Evolutionary conservation across 1,140 invertebrate genomes (phyloP), one percentile per base, ranked within the genome.

Genomic region (Cyphomyrmex costatus): DNA sequence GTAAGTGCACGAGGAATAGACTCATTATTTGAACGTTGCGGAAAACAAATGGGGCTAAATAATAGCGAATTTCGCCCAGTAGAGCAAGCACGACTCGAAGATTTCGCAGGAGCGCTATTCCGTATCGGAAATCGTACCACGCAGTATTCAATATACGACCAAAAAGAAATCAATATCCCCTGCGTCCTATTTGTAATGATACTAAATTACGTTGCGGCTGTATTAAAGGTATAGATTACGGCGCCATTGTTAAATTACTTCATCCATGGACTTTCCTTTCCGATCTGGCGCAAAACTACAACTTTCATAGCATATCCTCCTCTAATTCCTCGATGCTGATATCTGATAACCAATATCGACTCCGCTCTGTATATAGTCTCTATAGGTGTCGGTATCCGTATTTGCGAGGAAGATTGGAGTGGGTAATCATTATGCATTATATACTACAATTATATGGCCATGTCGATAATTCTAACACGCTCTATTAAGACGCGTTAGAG

Each of bases 211-310:
- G 33, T 46, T 83, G 42, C 68, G 49, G 24, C 36, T 63, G 42
- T 66, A 63, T 63, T 27, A 63, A 33, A 76, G 58, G 56, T 76
- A 85, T 85, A 85, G 30, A 63, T 85, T 78, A 53, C 73, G 16
- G 27, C 21, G 60, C 27, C 27, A 85, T 53, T 85, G 61, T 85
- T 78, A 56, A 77, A 78, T 78, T 85, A 85, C 73, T 85, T 85
- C 3, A 24, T 2, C 51, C 21, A 8, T 30, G 24, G 19, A 27
- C 36, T 58, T 60, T 3, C 70, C 27, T 33, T 61, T 42, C n/a
- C 42, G 51, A 12, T 46, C 5, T 21, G 33, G 10, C 24, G n/a
- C 36, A 12, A 61, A 78, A 78, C 46, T 14, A 19, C 30, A 42
- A 66, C 60, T 85, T 78, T 78, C 46, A 21, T 46, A 58, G 36